Conservation (phyloP, 2,888 invertebrate species). For the Liopterus haemorrhoidalis region DNA sequence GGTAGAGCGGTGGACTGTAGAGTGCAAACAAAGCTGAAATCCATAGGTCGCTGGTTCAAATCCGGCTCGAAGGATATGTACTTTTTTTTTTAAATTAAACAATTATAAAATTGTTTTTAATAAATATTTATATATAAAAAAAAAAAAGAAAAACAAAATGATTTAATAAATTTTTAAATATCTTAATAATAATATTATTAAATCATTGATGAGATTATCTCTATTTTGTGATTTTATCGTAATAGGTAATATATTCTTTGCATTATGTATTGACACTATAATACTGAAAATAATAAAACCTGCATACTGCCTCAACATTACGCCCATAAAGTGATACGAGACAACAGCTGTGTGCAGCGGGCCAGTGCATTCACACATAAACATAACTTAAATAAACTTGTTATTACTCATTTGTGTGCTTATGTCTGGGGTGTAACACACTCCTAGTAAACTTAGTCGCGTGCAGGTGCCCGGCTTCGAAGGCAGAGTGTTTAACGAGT, state of each 20-base stretch:
- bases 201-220: too few relatives aligned
- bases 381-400: too few relatives aligned
- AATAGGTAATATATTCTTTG: too few relatives aligned
- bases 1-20: slow-evolving; percentile 27
- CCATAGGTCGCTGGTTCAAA: slow-evolving; percentile 15
- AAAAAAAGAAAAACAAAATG: background rate
- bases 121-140: background rate
- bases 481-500: background rate
- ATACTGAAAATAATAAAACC: too few relatives aligned
- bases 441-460: too few relatives aligned
- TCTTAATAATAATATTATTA: background rate
- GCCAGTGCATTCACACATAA: too few relatives aligned
- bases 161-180: background rate
- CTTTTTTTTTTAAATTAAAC: too few relatives aligned
- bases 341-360: background rate
- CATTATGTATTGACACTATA: too few relatives aligned
- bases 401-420: too few relatives aligned
- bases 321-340: background rate
- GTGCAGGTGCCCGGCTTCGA: slow-evolving; percentile 13
- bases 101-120: too few relatives aligned
- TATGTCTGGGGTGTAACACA: too few relatives aligned
- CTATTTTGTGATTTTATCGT: too few relatives aligned
- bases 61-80: slow-evolving; percentile 15
- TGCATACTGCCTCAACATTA: background rate
- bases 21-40: slow-evolving; percentile 2